These are phyloP conservation scores for Thumatha senex DNA, from an alignment of 2,888 invertebrate species.

Conservation along the genomic window DNA sequence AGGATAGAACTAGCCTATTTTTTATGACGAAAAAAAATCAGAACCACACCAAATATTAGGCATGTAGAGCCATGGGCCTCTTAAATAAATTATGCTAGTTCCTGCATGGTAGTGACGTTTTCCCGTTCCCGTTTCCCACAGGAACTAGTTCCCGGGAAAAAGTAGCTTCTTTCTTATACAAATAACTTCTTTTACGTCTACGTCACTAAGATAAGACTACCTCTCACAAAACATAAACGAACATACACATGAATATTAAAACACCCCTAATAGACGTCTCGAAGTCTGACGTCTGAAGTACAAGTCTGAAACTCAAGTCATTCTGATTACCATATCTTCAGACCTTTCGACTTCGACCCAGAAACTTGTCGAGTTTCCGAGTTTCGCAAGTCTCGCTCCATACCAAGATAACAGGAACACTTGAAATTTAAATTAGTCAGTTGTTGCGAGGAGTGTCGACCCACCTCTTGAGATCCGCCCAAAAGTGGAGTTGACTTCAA, in stretches of 20 bases:
- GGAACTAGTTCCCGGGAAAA: no score
- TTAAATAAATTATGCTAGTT: no score
- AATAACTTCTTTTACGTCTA: no score
- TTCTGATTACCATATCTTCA: conserved; percentile 43
- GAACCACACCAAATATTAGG: no score
- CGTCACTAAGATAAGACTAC: neutral
- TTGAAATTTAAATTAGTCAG: conserved; percentile 38
- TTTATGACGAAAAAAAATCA: no score
- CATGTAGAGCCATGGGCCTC: no score
- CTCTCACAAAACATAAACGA: neutral
- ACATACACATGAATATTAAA: neutral
- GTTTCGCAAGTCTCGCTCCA: conserved; percentile 20
- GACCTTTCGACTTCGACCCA: conserved; percentile 33
- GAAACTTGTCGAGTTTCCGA: conserved; percentile 28
- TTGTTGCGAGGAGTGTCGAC: neutral
- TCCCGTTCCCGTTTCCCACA: no score
- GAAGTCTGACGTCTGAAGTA: conserved; percentile 7
- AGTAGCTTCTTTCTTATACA: no score
- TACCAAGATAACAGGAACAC: conserved; percentile 14
- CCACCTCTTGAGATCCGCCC: neutral
- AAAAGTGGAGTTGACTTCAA: neutral
- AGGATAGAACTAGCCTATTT: no score
- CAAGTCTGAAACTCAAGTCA: conserved; percentile 9
- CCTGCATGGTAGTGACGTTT: no score
- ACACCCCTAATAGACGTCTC: neutral